Evolutionary conservation across 2,797 vertebrate genomes (phyloP), one percentile per base, ranked within the genome.

Genomic region (Cygnus olor): DNA sequence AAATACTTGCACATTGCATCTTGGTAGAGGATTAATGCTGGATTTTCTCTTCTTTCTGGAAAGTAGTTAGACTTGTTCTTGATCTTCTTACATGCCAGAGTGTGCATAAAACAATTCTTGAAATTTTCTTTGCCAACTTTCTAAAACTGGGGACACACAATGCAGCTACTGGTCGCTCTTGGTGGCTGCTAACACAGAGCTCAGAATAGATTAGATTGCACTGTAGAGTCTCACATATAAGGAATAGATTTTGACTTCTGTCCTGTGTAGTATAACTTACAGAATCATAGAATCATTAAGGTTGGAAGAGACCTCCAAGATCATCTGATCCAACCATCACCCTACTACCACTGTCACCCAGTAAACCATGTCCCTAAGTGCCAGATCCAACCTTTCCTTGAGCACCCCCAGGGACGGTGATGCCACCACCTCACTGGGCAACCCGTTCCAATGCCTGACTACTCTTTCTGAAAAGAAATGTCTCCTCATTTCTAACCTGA

Each of bases 51-150:
- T 90, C n/a, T 79, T 71, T 77, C 45, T 85, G 65, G 80, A 91
- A 94, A 89, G 85, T 66, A 70, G 93, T 76, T 88, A 74, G 68
- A 90, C 89, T 91, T 88, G 93, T 89, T 97, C 61, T 71, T 85
- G 60, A 80, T 94, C 72, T 82, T 86, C 32, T 80, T 86, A 30
- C 5, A 1, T 51, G 22, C 51, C 56, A 71, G 53, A 80, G 1
- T 34, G 5, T 61, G 24, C 79, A 16, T 87, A 38, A 72, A 95
- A 30, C 68, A 78, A 15, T 58, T 40, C 16, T 68, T 72, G 47
- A 40, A 4, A 1, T 34, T 77, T 90, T 88, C 63, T 85, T 85
- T 79, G 22, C n/a, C 57, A 51, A 25, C 18, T 76, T 82, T 83
- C 30, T 70, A 27, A 24, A 88, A 44, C 1, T 11, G 9, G 14